Conservation (phyloP, 2,113 vertebrate species). For the Psephotus haematonotus region DNA sequence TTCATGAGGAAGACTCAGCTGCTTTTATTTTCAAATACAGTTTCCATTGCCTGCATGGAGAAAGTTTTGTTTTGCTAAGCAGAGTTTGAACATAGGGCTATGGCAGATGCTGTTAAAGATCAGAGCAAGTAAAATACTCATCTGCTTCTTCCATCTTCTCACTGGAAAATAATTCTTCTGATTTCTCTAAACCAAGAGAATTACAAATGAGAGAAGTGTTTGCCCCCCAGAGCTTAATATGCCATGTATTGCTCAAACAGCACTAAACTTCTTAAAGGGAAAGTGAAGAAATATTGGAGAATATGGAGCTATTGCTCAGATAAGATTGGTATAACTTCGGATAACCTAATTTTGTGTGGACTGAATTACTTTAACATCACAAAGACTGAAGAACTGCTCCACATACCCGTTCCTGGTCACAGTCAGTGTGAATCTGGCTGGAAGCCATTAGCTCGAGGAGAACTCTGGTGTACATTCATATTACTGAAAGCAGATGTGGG, state of each 20-base stretch:
- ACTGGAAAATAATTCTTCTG: neutral
- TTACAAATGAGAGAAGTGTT: neutral
- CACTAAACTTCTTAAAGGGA: neutral
- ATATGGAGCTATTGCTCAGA: neutral
- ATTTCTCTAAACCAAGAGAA: neutral
- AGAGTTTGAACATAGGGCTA: neutral
- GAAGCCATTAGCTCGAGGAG: neutral
- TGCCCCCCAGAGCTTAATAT: neutral
- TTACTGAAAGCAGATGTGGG: constrained; percentile 9
- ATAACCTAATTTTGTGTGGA: neutral
- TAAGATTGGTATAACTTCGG: neutral
- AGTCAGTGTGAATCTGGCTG: neutral
- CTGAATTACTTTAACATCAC: neutral
- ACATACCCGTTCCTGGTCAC: neutral
- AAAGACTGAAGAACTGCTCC: neutral
- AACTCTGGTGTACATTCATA: neutral
- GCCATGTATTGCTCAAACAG: neutral
- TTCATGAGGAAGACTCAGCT: neutral
- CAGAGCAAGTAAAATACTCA: neutral
- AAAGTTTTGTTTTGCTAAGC: neutral
- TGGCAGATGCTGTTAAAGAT: neutral
- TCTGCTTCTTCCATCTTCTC: neutral
- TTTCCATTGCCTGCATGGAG: neutral
- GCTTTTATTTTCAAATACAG: neutral
- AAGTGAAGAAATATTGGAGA: neutral